A percentile compares a stretch with the other conserved stretches of the same genome.
These are phyloP conservation scores for Pseudopleuronectes americanus DNA, from an alignment of 2,797 vertebrate species.

Conservation along the genomic window DNA sequence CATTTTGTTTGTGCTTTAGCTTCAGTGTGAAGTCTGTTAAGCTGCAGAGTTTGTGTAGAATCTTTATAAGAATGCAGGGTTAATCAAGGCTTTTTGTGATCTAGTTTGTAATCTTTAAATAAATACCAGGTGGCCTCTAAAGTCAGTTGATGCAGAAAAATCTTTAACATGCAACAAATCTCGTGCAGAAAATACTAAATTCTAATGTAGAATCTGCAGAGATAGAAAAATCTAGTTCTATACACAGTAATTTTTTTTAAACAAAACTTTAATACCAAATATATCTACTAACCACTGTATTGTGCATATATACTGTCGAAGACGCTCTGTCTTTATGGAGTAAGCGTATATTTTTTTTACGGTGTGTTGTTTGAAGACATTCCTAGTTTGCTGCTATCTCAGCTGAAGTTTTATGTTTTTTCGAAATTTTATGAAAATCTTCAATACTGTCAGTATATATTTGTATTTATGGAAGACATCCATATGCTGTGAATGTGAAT, in stretches of 20 bases:
- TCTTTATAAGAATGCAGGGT: constrained; percentile 20
- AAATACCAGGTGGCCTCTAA: constrained; percentile 5
- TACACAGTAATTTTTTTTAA: constrained; percentile 54
- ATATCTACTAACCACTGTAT: constrained; percentile 69
- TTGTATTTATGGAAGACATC: constrained; percentile 29
- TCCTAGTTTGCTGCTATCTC: constrained; percentile 77
- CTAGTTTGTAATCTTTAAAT: constrained; percentile 16
- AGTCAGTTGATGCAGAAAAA: constrained; percentile 16
- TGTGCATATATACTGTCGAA: constrained; percentile 72
- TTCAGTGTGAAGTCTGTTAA: background rate
- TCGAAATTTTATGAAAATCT: constrained; percentile 27
- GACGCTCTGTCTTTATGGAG: constrained; percentile 37
- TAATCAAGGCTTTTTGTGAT: constrained; percentile 14
- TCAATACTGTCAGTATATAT: constrained; percentile 26
- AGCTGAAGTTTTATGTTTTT: constrained; percentile 44
- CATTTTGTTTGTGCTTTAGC: constrained; percentile 14
- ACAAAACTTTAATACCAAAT: constrained; percentile 64
- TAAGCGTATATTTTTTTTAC: constrained; percentile 54
- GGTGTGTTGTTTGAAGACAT: constrained; percentile 38
- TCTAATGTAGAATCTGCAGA: constrained; percentile 55
- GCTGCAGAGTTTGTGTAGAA: constrained; percentile 1
- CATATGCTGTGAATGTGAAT: constrained; percentile 49
- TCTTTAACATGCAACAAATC: constrained; percentile 34
- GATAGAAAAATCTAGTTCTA: constrained; percentile 26
- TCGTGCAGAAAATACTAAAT: constrained; percentile 38